A percentile compares a stretch with the other conserved stretches of the same genome.
These are phyloP conservation scores for Coptodon rendalli DNA, from an alignment of 2,113 vertebrate genomes.

Conservation along the genomic window DNA sequence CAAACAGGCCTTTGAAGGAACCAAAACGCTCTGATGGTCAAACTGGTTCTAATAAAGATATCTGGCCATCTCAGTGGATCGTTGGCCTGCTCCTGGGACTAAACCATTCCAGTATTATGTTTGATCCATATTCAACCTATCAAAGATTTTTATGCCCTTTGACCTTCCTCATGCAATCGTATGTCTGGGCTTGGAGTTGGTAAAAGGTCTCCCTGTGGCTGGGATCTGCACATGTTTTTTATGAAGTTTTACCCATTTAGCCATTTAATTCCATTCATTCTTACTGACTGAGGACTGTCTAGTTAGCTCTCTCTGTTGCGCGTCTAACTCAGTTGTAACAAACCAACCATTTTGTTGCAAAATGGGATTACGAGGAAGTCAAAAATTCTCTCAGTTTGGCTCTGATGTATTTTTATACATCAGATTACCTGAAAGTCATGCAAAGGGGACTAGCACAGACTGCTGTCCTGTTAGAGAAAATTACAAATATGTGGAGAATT, in stretches of 20 bases:
- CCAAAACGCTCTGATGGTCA: background rate
- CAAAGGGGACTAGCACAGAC: background rate
- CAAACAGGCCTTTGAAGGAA: background rate
- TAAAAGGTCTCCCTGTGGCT: background rate
- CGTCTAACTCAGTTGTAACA: background rate
- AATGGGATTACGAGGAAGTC: background rate
- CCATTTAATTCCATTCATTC: background rate
- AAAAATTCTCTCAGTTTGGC: background rate
- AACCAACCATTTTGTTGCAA: background rate
- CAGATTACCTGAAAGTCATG: background rate
- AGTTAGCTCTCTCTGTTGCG: background rate
- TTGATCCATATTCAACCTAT: background rate
- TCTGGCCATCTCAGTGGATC: background rate
- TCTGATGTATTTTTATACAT: background rate
- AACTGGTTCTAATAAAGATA: background rate
- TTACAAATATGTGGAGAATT: background rate
- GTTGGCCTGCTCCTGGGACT: background rate
- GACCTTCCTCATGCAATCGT: background rate
- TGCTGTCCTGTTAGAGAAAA: background rate
- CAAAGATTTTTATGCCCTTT: background rate
- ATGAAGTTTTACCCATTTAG: background rate
- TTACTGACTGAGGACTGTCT: background rate
- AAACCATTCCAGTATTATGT: background rate
- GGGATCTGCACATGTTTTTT: rapidly evolving
- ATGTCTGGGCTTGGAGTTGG: rapidly evolving